A percentile compares a stretch with the other conserved stretches of the same genome.
These are phyloP conservation scores for Sigmodon hispidus DNA, from an alignment of 2,113 vertebrate species.

Conservation along the genomic window DNA sequence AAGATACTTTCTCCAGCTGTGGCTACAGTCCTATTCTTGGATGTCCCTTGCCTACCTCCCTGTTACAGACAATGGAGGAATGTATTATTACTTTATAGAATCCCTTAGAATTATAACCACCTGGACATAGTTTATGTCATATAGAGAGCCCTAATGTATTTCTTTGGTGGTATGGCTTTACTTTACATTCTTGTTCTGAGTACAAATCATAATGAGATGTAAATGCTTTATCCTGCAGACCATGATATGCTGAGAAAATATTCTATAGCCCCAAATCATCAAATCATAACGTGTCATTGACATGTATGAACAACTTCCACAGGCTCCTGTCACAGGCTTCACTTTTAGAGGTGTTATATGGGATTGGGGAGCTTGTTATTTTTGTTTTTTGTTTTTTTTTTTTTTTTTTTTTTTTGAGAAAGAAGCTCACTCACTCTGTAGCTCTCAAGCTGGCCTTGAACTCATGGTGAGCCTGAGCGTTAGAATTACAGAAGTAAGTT, in stretches of 20 bases:
- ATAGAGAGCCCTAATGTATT: not conserved
- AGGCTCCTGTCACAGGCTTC: not conserved
- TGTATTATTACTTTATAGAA: not conserved
- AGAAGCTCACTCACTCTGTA: not conserved
- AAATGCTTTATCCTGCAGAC: conserved; percentile 11
- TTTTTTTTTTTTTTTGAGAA: not conserved
- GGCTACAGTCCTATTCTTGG: not conserved
- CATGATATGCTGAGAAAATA: no score
- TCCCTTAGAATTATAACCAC: not conserved
- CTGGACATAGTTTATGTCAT: not conserved
- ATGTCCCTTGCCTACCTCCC: not conserved
- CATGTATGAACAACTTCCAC: not conserved
- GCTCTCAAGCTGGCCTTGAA: not conserved
- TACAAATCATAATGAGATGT: not conserved
- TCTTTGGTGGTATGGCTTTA: not conserved
- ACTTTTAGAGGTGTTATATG: not conserved
- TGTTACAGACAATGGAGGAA: not conserved
- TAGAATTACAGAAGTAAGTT: not conserved
- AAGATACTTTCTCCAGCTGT: not conserved
- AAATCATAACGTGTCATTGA: no score
- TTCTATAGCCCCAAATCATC: not conserved
- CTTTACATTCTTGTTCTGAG: not conserved
- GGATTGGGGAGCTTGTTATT: accelerated
- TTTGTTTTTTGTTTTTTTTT: not conserved
- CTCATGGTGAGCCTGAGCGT: not conserved